Percentiles rank a stretch among this genome's conserved stretches.
phyloP scores from a whole-genome alignment of 2,888 invertebrate genomes.

The Hedychridium roseum region DNA sequence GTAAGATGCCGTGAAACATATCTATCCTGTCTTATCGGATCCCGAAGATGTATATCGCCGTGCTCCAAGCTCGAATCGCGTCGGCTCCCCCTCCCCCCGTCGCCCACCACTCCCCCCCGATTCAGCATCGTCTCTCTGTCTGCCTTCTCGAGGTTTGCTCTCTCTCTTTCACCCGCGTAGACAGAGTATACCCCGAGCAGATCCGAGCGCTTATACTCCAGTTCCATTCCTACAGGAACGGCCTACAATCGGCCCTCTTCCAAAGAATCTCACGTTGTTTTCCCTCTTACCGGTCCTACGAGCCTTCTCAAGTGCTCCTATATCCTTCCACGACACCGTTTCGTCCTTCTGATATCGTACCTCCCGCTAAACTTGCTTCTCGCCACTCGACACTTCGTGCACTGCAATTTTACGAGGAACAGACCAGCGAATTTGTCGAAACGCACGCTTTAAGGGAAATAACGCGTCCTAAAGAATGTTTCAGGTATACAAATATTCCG shows the following conservation, averaged over 20 bases:
- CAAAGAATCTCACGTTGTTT: conserved; percentile 1
- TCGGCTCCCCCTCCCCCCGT: conserved; percentile 12
- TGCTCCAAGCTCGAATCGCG: conserved; percentile 14
- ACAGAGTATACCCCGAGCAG: too few relatives aligned
- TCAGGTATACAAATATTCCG: too few relatives aligned
- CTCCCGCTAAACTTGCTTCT: too few relatives aligned
- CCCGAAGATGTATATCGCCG: conserved; percentile 55
- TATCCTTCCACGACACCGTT: background rate
- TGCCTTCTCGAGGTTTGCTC: conserved; percentile 6
- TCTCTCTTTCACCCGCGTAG: too few relatives aligned
- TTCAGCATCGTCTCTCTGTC: conserved; percentile 16
- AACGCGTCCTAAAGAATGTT: too few relatives aligned
- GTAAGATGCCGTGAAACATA: conserved; percentile 58
- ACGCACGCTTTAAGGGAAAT: too few relatives aligned
- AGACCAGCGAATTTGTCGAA: too few relatives aligned
- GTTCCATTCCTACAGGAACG: too few relatives aligned
- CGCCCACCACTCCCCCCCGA: background rate
- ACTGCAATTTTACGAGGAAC: too few relatives aligned
- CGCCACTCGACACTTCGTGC: too few relatives aligned
- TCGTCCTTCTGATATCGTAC: too few relatives aligned
- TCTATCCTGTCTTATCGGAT: conserved; percentile 60
- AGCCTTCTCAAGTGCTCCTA: background rate
- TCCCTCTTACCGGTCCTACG: background rate
- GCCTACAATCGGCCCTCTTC: conserved; percentile 12
- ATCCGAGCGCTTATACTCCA: too few relatives aligned